Base-by-base conservation (phyloP, 2,888 invertebrate species). In the Nysson spinosus region DNA sequence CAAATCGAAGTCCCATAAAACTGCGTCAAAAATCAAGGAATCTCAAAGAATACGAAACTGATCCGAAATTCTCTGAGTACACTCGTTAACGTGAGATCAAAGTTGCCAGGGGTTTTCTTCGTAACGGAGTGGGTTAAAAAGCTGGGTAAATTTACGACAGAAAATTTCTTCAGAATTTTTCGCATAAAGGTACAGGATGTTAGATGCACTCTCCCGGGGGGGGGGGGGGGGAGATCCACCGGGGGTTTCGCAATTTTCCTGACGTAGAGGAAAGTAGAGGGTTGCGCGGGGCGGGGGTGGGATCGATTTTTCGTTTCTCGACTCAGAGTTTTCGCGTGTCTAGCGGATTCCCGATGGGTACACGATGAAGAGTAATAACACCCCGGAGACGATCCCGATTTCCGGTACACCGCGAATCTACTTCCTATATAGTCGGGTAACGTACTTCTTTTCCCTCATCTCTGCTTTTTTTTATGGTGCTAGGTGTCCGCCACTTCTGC, bases 311-410 rank as follows among this genome's bases (percentile, higher is more conserved):
- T 20, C 22, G 17, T 32, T 26, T n/a, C 20, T 11, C 28, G 47
- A 26, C 49, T 40, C 66, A 55, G 61, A 56, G 60, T 72, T 72
- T 72, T 49, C 58, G 54, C 64, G 64, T 52, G 65, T 58, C 46
- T 56, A 19, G 35, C 39, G 49, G 49, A 69, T 66, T 51, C 62
- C 71, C 66, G 57, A 49, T 43, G 72, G 64, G 66, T 73, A 62
- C 64, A 60, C 68, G 67, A 77, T 76, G 76, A 76, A 76, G 76
- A 77, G 75, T 70, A 73, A 76, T 77, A 75, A 75, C 71, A 71
- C 75, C 73, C 69, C 42, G 52, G 77, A 76, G 76, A 72, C 69
- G 50, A 39, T 49, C 54, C 35, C 72, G 64, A 71, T 69, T 73
- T 73, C 62, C 60, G 44, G 32, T 2, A 7, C 28, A 30, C 46